Evolutionary conservation across 2,888 invertebrate genomes (phyloP).

Genomic region (Odontocolon sp.): DNA sequence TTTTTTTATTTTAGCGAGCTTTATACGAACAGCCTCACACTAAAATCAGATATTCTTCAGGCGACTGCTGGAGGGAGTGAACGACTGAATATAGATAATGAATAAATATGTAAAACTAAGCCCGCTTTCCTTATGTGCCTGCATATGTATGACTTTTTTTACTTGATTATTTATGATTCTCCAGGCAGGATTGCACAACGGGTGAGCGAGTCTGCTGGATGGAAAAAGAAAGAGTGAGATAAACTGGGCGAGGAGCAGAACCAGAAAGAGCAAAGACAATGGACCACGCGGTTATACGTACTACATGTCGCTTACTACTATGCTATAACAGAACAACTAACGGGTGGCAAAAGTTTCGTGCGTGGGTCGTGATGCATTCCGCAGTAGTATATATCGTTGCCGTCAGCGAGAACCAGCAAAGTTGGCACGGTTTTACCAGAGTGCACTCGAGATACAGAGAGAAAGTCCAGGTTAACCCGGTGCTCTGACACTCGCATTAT

Average conservation of each 20-base stretch:
- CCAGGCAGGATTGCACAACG: constrained; percentile 52
- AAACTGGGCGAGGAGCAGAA: constrained; percentile 40
- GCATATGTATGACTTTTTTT: constrained; percentile 51
- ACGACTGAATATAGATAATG: constrained; percentile 50
- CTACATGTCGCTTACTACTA: constrained; percentile 27
- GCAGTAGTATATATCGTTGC: constrained; percentile 18
- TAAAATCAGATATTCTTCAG: constrained; percentile 40
- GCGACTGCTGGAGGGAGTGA: constrained; percentile 18
- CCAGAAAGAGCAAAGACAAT: constrained; percentile 51
- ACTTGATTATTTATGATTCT: constrained; percentile 57
- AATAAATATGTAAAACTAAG: constrained; percentile 54
- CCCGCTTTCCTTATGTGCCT: constrained; percentile 42
- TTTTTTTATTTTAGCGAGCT: constrained; percentile 15
- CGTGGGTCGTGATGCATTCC: constrained; percentile 60
- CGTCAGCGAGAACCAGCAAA: constrained; percentile 38
- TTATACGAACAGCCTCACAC: constrained; percentile 16
- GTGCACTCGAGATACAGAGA: constrained; percentile 34
- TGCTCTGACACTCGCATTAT: constrained; percentile 48
- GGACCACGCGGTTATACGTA: constrained; percentile 47
- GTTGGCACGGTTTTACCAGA: constrained; percentile 17
- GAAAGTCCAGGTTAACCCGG: constrained; percentile 55
- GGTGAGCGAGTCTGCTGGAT: constrained; percentile 21
- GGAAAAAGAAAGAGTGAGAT: constrained; percentile 51
- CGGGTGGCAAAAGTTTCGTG: constrained; percentile 72
- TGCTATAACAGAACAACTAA: constrained; percentile 63